A percentile compares a stretch with the other conserved stretches of the same genome.
Conservation (phyloP, 2,888 invertebrate genomes). For the Trichogramma evanescens region DNA sequence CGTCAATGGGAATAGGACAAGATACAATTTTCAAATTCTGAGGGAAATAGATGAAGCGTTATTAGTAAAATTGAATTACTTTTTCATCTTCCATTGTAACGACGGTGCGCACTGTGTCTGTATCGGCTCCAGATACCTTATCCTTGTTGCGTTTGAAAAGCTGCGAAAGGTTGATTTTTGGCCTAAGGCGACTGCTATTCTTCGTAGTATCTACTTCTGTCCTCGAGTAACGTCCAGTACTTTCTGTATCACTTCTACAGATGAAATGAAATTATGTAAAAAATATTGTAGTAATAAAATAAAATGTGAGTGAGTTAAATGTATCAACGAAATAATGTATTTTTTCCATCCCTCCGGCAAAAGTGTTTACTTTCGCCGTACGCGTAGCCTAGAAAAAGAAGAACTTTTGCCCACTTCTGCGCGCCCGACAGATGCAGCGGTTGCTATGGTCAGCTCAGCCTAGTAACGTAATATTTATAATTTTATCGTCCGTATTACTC, state of each 20-base stretch:
- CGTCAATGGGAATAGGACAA: not conserved
- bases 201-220: constrained; percentile 40
- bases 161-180: constrained; percentile 41
- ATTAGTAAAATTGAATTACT: constrained; percentile 27
- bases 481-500: no score
- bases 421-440: no score
- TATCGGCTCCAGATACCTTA: constrained; percentile 45
- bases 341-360: no score
- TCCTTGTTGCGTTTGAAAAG: constrained; percentile 48
- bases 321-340: no score
- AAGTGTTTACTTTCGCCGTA: no score
- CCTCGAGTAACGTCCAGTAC: constrained; percentile 50
- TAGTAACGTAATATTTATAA: no score
- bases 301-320: no score
- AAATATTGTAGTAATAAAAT: no score
- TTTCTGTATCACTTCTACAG: constrained; percentile 62
- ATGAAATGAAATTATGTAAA: constrained; percentile 3
- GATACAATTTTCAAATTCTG: not conserved
- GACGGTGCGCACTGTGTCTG: constrained; percentile 43
- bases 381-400: no score
- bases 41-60: not conserved
- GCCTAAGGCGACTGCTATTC: constrained; percentile 30
- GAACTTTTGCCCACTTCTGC: no score
- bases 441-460: no score
- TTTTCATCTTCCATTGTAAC: constrained; percentile 44